Evolutionary conservation across 2,113 vertebrate genomes (phyloP), one percentile per base, ranked within the genome.

Genomic region (Uria aalge): DNA sequence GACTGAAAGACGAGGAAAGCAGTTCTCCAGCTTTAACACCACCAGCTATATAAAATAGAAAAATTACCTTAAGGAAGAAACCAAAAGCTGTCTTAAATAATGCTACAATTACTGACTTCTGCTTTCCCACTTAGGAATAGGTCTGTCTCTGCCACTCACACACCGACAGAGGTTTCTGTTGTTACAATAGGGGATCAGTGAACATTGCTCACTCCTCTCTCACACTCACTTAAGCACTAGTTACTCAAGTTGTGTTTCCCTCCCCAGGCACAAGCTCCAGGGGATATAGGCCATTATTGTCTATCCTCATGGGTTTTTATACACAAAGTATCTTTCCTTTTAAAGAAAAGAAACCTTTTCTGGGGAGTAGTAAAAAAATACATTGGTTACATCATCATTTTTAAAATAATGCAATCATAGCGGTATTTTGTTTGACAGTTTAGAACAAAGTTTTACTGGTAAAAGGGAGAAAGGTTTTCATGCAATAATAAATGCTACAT

Each of bases 401-500:
- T 43, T 53, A 78, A 43, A 59, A 53, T 66, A 82, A 88, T 15
- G n/a, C n/a, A 88, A 80, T 79, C 57, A 50, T 10, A 85, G 72
- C 0, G 1, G 45, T 32, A 38, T 76, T 94, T 69, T 78, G 47
- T 52, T 79, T 90, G 90, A 76, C 72, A 88, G 48, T 45, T 90
- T 55, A 66, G 45, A 88, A 69, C 55, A 76, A 88, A 78, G 88
- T 69, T 62, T 85, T 80, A 64, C 69, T 76, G 30, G 32, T 50
- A 79, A 40, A 78, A 63, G 12, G 22, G 18, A 93, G 72, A 69
- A 74, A 57, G 12, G 11, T 52, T 92, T 90, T 83, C 59, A 41
- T 50, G n/a, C 47, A 69, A 72, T 52, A 86, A 67, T 73, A 93
- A 85, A 85, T 43, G 34, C 59, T 59, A 32, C 78, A 86, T 74